A percentile compares a stretch with the other conserved stretches of the same genome.
These are phyloP conservation scores for Nyctalus aviator DNA, from an alignment of 2,797 vertebrate species.

Conservation along the genomic window DNA sequence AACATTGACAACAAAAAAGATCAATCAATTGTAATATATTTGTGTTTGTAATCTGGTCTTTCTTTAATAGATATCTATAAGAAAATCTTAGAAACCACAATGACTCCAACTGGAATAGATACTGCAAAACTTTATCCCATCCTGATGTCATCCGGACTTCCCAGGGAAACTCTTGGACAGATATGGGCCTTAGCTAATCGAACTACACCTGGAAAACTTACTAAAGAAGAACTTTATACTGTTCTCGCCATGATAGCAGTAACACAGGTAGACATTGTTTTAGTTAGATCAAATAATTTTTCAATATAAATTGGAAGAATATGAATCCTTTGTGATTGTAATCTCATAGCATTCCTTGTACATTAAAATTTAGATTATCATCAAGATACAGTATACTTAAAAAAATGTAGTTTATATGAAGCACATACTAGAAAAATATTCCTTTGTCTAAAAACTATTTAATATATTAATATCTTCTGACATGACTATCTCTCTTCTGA, in stretches of 20 bases:
- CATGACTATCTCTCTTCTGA: slow-evolving; percentile 2
- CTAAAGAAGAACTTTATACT: slow-evolving; percentile 97
- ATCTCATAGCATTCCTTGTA: slow-evolving; percentile 4
- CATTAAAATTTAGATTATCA: slow-evolving; percentile 45
- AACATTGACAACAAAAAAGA: neutral
- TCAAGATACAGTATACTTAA: slow-evolving; percentile 37
- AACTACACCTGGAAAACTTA: slow-evolving; percentile 97
- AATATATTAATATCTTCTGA: neutral
- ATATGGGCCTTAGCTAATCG: slow-evolving; percentile 99
- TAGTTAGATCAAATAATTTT: slow-evolving; percentile 44
- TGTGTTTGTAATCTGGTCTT: slow-evolving; percentile 69
- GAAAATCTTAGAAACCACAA: slow-evolving; percentile 95
- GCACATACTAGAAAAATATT: slow-evolving; percentile 21
- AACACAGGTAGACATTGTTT: slow-evolving; percentile 92
- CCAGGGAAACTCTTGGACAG: slow-evolving; percentile 97
- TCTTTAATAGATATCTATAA: slow-evolving; percentile 94
- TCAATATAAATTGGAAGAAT: neutral
- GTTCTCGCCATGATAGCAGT: slow-evolving; percentile 97
- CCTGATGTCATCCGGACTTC: slow-evolving; percentile 98
- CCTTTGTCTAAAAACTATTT: slow-evolving; percentile 56
- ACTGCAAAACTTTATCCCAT: slow-evolving; percentile 98
- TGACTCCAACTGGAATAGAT: slow-evolving; percentile 97
- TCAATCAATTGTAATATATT: slow-evolving; percentile 32
- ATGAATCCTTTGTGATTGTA: slow-evolving; percentile 3
- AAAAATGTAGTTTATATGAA: slow-evolving; percentile 18